Percentiles rank a stretch among this genome's conserved stretches.
Conservation (phyloP, 2,113 vertebrate species). For the Erythrolamprus reginae region DNA sequence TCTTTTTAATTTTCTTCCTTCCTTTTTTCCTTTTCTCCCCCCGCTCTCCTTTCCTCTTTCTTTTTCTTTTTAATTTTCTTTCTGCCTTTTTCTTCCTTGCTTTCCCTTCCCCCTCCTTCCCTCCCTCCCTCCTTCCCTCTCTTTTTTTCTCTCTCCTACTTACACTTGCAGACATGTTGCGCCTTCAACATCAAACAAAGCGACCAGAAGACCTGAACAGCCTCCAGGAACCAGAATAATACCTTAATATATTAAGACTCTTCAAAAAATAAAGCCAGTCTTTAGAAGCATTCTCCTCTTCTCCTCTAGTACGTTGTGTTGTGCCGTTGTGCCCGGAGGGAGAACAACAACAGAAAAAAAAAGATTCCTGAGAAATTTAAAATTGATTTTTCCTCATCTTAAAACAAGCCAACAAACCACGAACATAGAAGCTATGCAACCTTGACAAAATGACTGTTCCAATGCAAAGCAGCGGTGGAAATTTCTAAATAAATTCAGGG, state of each 20-base stretch:
- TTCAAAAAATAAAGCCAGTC: not conserved
- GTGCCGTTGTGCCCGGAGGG: not conserved
- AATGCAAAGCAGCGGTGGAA: not conserved
- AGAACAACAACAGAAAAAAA: not conserved
- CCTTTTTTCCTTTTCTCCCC: too few species aligned
- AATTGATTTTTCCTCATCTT: not conserved
- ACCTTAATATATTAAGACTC: not conserved
- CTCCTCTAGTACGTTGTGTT: too few species aligned
- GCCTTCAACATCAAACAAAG: not conserved
- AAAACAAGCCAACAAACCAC: not conserved
- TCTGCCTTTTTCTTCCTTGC: not conserved
- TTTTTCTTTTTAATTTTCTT: too few species aligned
- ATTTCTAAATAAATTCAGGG: not conserved
- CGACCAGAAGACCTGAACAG: not conserved
- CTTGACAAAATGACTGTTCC: not conserved
- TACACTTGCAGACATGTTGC: constrained; percentile 22
- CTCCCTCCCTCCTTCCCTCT: too few species aligned
- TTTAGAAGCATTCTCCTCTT: not conserved
- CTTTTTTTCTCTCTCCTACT: not conserved
- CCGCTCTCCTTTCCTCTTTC: too few species aligned
- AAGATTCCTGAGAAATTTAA: constrained; percentile 6
- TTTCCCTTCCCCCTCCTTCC: too few species aligned
- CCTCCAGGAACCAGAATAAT: not conserved
- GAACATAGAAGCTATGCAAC: not conserved
- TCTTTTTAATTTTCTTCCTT: too few species aligned